phyloP scores from a whole-genome alignment of 1,140 invertebrate species.

The Metaphire vulgaris region DNA sequence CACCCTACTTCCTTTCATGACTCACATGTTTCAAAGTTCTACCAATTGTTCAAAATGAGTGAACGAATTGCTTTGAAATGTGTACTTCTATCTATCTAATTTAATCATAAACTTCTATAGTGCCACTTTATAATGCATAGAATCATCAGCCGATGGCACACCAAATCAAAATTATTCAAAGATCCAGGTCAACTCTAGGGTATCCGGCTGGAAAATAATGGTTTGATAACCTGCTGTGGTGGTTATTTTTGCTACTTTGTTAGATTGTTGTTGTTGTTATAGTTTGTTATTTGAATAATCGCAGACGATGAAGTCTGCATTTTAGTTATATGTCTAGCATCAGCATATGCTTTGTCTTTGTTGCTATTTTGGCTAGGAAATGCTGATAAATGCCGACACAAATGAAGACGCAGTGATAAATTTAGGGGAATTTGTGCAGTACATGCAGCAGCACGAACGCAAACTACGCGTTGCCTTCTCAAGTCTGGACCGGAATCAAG shows the following conservation, averaged over 20 bases:
- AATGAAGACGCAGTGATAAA: constrained; percentile 18
- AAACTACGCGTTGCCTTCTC: constrained; percentile 29
- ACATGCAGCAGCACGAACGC: constrained; percentile 26
- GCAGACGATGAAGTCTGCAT: not conserved
- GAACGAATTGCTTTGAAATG: too few species aligned
- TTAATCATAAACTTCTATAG: too few species aligned
- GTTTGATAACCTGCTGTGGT: not conserved
- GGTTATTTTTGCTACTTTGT: not conserved
- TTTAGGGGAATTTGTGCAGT: constrained; percentile 25
- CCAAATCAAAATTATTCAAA: too few species aligned
- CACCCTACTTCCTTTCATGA: too few species aligned
- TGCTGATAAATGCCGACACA: constrained; percentile 20
- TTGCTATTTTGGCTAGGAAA: constrained; percentile 26
- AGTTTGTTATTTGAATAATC: not conserved
- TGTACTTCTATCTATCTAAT: too few species aligned
- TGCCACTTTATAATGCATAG: too few species aligned
- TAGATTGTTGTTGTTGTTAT: not conserved
- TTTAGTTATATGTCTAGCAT: not conserved
- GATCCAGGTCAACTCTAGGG: not conserved
- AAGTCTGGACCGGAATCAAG: constrained; percentile 27
- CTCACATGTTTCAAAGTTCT: too few species aligned
- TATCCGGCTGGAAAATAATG: not conserved
- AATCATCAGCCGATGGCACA: too few species aligned
- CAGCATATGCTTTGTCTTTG: too few species aligned
- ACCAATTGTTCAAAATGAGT: too few species aligned